Evolutionary conservation across 2,113 vertebrate genomes (phyloP).

Genomic region (Amphiprion ocellaris): DNA sequence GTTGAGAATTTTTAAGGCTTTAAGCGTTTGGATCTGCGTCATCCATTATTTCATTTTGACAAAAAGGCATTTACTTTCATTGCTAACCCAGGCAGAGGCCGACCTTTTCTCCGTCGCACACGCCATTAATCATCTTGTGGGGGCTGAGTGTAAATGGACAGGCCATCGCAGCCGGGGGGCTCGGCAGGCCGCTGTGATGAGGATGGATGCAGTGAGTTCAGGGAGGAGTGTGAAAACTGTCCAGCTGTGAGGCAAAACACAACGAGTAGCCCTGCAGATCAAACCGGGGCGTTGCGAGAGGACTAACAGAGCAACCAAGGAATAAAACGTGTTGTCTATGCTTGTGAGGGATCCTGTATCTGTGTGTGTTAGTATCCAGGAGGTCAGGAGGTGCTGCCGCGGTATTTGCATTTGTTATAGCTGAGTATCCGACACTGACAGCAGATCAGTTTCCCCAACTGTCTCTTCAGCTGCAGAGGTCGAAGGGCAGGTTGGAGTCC

Average conservation of each 20-base stretch:
- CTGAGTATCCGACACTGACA: conserved; percentile 23
- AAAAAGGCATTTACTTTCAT: conserved; percentile 26
- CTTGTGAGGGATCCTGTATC: not conserved
- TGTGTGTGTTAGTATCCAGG: conserved; percentile 1
- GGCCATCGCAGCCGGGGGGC: conserved; percentile 15
- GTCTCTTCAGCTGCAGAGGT: conserved; percentile 62
- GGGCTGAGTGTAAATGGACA: conserved; percentile 32
- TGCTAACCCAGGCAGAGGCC: not conserved
- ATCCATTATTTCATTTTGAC: conserved; percentile 20
- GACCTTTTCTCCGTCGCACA: conserved; percentile 10
- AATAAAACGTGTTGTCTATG: not conserved
- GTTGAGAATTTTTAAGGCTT: not conserved
- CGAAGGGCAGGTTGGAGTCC: conserved; percentile 45
- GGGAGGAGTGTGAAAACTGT: conserved; percentile 43
- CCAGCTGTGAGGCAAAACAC: conserved; percentile 60
- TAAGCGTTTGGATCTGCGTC: not conserved
- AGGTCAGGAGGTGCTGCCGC: conserved; percentile 31
- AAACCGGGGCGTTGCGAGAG: conserved; percentile 14
- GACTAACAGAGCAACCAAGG: not conserved
- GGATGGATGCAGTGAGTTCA: conserved; percentile 36
- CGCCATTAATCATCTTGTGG: conserved; percentile 44
- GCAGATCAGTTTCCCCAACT: conserved; percentile 31
- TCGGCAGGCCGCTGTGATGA: conserved; percentile 35
- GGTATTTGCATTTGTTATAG: conserved; percentile 35
- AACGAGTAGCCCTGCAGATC: conserved; percentile 10